Evolutionary conservation across 1,140 invertebrate species (phyloP), one percentile per base, ranked within the genome.

Genomic region (Leucophenga varia): DNA sequence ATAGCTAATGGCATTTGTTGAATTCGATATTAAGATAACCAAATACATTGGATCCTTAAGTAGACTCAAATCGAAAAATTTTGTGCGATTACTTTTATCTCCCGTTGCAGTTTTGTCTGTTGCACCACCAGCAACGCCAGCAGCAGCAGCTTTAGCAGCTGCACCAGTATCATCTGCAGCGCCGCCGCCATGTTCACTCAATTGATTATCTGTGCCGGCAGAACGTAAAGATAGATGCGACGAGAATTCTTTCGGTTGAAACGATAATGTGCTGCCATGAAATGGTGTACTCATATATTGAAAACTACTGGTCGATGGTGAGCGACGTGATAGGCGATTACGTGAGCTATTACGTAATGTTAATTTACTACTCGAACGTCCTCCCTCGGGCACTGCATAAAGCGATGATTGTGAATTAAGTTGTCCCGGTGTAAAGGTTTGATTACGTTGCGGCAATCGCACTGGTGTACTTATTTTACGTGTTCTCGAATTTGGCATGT

Each of bases 221-320:
- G 86, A 87, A 50, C 85, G 86, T 3, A 90, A 64, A 8, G 86
- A 88, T 37, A 89, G 80, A 31, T 88, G 88, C 3, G 87, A 90
- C 0, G 88, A 85, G 56, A 85, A 84, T 52, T 86, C 84, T 57
- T 89, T 86, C 0, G 86, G 86, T 64, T 90, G 86, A 14, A 86
- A 85, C 1, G 88, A 89, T 2, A 90, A 52, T 0, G 88, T 89
- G 30, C 88, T 90, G 1, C 89, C 89, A 55, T 91, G 89, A 61
- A 89, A 91, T 0, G 88, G 86, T 0, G 89, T 91, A 19, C 86
- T 88, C 55, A 91, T 81, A 55, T 91, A 92, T 50, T 89, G 84
- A 59, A 91, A 89, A 16, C 88, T 90, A 21, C 88, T 90, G 0
- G 84, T 85, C 3, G 87, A 87, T 0, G 85, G 84, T n/a, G 85